Conservation (phyloP, 53 echinoderm and acorn worm genomes). For the Crossaster papposus region DNA sequence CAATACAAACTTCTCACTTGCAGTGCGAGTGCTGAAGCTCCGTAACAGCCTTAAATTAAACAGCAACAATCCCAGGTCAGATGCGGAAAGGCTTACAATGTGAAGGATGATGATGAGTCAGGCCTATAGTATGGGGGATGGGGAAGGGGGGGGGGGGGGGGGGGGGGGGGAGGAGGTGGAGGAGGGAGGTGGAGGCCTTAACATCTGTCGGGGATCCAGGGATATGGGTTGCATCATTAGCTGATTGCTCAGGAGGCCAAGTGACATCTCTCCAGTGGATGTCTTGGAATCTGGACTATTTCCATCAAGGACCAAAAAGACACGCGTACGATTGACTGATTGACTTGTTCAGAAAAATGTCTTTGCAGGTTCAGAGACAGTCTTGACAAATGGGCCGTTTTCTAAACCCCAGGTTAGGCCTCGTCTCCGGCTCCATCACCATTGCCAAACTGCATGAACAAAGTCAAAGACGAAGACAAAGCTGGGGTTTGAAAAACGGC, state of each 20-base stretch:
- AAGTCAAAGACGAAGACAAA: too few species aligned
- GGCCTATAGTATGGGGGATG: neutral
- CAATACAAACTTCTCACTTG: too few species aligned
- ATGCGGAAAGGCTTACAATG: neutral
- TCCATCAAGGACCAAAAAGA: conserved; percentile 1
- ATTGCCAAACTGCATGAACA: too few species aligned
- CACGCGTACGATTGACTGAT: neutral
- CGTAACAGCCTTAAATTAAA: too few species aligned
- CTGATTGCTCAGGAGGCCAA: conserved; percentile 42
- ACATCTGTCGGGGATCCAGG: conserved; percentile 41
- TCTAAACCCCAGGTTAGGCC: too few species aligned
- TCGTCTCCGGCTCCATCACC: too few species aligned
- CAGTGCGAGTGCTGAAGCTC: too few species aligned
- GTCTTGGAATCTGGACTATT: conserved; percentile 55
- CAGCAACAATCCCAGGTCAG: neutral
- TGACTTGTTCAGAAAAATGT: neutral
- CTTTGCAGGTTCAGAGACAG: neutral
- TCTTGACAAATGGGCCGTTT: neutral
- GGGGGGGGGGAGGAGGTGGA: neutral
- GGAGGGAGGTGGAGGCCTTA: neutral
- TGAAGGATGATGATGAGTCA: conserved; percentile 50
- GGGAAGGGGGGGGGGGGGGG: too few species aligned
- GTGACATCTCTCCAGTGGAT: conserved; percentile 35
- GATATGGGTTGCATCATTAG: neutral
- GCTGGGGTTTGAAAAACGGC: too few species aligned